These are phyloP conservation scores for Anastatus disparis DNA, from an alignment of 1,140 invertebrate genomes.

Conservation along the genomic window DNA sequence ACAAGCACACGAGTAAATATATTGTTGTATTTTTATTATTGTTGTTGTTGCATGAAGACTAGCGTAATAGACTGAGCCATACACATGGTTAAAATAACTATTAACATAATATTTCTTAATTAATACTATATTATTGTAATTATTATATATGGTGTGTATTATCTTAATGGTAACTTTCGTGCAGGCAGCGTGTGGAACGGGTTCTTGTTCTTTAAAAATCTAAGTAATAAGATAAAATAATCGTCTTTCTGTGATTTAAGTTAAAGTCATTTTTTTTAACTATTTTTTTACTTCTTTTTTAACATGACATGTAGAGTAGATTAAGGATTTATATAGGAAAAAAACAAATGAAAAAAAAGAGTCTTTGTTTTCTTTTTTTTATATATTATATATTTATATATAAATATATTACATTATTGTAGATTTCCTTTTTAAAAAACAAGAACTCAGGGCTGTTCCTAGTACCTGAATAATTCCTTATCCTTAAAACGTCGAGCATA, in stretches of 20 bases:
- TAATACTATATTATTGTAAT: slow-evolving; percentile 61
- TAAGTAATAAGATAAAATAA: slow-evolving; percentile 6
- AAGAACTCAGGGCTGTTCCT: slow-evolving; percentile 56
- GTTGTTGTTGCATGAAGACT: slow-evolving; percentile 64
- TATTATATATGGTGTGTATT: slow-evolving; percentile 61
- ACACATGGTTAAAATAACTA: slow-evolving; percentile 61
- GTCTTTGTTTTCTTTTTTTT: slow-evolving; percentile 22
- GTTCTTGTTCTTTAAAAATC: slow-evolving; percentile 33
- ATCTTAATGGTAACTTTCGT: slow-evolving; percentile 61
- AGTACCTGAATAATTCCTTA: slow-evolving; percentile 57
- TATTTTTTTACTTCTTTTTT: slow-evolving; percentile 38
- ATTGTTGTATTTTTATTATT: slow-evolving; percentile 65
- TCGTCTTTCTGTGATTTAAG: slow-evolving; percentile 39
- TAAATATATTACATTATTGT: slow-evolving; percentile 4
- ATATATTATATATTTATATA: slow-evolving; percentile 14
- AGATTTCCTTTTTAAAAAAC: slow-evolving; percentile 9
- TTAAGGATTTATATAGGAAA: slow-evolving; percentile 21
- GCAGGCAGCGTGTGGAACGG: slow-evolving; percentile 55
- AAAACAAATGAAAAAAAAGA: neutral
- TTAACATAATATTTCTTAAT: slow-evolving; percentile 63
- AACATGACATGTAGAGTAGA: slow-evolving; percentile 25
- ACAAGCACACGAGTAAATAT: slow-evolving; percentile 50
- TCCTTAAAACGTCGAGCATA: slow-evolving; percentile 14
- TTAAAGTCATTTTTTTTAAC: slow-evolving; percentile 37
- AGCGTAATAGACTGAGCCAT: slow-evolving; percentile 65